phyloP scores from a whole-genome alignment of 2,113 vertebrate species.

The Brachionichthys hirsutus region DNA sequence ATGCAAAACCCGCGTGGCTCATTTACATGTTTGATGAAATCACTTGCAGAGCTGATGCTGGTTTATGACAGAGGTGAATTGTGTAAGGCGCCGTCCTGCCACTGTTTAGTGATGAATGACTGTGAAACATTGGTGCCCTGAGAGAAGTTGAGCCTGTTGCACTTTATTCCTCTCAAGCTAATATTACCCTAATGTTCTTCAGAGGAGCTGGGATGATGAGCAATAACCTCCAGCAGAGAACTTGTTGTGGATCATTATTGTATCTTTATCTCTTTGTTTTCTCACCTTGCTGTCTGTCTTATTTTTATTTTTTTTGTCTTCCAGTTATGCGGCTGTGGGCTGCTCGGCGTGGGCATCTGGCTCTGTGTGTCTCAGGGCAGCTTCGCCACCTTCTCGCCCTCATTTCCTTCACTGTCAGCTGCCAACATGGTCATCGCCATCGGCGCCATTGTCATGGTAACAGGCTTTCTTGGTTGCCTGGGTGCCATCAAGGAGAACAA shows the following conservation, averaged over 20 bases:
- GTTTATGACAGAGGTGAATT: conserved; percentile 52
- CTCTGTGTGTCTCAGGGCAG: conserved; percentile 97
- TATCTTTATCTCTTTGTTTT: conserved; percentile 5
- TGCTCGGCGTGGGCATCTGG: conserved; percentile 98
- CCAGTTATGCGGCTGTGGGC: conserved; percentile 96
- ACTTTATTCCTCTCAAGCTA: too few relatives aligned
- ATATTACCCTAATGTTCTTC: neutral
- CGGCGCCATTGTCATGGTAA: conserved; percentile 96
- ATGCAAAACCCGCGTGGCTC: conserved; percentile 33
- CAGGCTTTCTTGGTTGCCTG: conserved; percentile 95
- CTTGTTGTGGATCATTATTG: conserved; percentile 4
- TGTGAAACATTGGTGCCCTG: conserved; percentile 6
- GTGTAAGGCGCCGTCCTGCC: conserved; percentile 34
- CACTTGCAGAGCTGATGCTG: conserved; percentile 53
- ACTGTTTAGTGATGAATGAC: conserved; percentile 39
- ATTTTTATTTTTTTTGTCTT: conserved; percentile 60
- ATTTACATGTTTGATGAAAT: conserved; percentile 58
- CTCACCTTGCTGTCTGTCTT: conserved; percentile 54
- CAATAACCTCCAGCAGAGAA: neutral
- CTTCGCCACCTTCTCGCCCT: conserved; percentile 98
- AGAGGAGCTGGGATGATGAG: neutral
- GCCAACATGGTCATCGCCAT: conserved; percentile 96
- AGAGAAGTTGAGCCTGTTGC: conserved; percentile 21
- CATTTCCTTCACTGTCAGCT: conserved; percentile 92
- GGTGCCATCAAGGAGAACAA: conserved; percentile 99